A percentile compares a stretch with the other conserved stretches of the same genome.
Conservation (phyloP, 2,797 vertebrate species). For the Cuculus canorus region DNA sequence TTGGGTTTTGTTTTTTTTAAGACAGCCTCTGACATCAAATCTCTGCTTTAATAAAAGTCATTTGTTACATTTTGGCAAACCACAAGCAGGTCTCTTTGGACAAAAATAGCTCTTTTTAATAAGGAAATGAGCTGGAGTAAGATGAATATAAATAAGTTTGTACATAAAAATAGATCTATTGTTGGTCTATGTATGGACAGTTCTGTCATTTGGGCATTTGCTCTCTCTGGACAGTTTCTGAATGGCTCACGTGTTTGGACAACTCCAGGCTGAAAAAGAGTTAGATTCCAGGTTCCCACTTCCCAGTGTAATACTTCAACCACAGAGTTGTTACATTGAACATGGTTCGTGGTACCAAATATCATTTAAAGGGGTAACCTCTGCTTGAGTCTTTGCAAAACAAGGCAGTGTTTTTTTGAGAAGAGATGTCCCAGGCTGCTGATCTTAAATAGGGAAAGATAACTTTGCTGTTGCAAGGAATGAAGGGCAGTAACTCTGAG, state of each 20-base stretch:
- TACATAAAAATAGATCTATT: conserved; percentile 22
- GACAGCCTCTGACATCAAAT: not conserved
- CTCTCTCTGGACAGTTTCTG: not conserved
- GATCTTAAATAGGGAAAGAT: not conserved
- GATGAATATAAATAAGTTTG: not conserved
- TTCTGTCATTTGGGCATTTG: not conserved
- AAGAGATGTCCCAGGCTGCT: not conserved
- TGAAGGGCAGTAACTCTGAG: not conserved
- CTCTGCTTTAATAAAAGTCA: not conserved
- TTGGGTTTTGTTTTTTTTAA: not conserved
- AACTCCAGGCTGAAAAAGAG: not conserved
- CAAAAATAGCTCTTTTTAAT: not conserved
- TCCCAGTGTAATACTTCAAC: not conserved
- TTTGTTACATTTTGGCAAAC: conserved; percentile 27
- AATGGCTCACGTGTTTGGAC: not conserved
- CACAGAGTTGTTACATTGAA: not conserved
- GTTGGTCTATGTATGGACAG: not conserved
- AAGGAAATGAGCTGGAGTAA: conserved; percentile 17
- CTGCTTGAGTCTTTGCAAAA: not conserved
- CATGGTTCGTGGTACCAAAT: not conserved
- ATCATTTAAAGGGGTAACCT: not conserved
- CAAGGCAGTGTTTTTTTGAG: not conserved
- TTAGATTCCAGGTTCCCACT: not conserved
- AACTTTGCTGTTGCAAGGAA: not conserved
- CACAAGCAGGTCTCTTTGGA: not conserved